Conservation (phyloP, 1,140 invertebrate species). For the Nasonia longicornis region DNA sequence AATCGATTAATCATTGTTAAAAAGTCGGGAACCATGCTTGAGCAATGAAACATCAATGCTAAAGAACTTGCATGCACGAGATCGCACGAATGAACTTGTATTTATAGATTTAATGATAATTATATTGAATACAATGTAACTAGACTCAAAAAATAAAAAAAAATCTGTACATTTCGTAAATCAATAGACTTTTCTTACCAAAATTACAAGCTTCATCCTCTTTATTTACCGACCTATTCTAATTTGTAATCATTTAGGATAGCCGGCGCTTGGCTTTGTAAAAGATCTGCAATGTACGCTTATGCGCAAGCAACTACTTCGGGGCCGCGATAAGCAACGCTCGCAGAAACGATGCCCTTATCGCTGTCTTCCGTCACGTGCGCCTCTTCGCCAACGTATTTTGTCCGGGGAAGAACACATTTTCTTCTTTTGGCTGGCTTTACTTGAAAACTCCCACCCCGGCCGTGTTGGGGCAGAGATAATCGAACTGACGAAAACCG, state of each 20-base stretch:
- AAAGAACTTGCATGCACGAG: conserved; percentile 25
- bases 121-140: conserved; percentile 58
- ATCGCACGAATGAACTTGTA: conserved; percentile 50
- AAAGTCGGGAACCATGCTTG: conserved; percentile 20
- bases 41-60: background rate
- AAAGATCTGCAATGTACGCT: no score
- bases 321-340: background rate
- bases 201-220: background rate
- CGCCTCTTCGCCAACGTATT: background rate
- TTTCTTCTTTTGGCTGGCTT: no score
- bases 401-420: background rate
- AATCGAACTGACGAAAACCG: background rate
- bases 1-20: conserved; percentile 41
- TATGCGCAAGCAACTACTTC: background rate
- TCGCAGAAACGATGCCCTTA: background rate
- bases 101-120: conserved; percentile 58
- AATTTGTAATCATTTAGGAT: background rate
- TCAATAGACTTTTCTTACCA: background rate
- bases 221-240: background rate
- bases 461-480: background rate
- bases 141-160: conserved; percentile 56
- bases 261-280: no score
- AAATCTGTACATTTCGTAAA: conserved; percentile 59
- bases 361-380: conserved; percentile 5
- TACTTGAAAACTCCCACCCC: background rate